Evolutionary conservation across 1,140 invertebrate species (phyloP).

Genomic region (Ceratosolen fusciceps): DNA sequence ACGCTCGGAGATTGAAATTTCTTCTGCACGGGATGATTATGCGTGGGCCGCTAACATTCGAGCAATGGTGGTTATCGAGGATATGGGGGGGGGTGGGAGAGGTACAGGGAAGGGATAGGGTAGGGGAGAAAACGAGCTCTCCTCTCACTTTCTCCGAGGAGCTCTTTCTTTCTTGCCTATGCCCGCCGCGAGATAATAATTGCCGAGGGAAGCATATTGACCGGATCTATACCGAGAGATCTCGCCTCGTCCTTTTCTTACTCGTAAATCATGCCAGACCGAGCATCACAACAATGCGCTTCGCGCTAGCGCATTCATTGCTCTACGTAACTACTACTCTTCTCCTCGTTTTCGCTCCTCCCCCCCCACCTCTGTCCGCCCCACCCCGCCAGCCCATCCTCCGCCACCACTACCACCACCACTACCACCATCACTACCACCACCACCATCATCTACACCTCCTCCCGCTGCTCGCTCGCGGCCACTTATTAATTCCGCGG

Average conservation of each 20-base stretch:
- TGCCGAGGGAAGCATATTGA: slow-evolving; percentile 62
- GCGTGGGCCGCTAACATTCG: no score
- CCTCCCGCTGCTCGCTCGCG: no score
- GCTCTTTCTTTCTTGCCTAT: slow-evolving; percentile 33
- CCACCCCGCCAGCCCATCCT: no score
- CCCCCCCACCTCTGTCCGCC: no score
- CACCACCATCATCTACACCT: neutral
- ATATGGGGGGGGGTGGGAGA: no score
- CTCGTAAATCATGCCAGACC: neutral
- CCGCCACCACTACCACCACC: neutral
- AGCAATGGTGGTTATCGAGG: no score
- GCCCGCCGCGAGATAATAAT: slow-evolving; percentile 65
- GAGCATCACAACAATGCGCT: neutral
- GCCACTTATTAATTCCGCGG: slow-evolving; percentile 5
- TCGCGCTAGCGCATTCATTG: neutral
- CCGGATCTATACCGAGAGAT: slow-evolving; percentile 59
- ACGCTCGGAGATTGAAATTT: no score
- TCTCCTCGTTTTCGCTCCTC: no score
- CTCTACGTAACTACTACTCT: neutral
- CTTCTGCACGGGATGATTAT: no score
- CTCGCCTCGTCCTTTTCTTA: neutral
- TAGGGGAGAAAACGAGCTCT: slow-evolving; percentile 43
- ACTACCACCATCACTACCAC: no score
- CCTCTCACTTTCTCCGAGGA: slow-evolving; percentile 7
- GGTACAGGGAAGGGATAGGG: no score